Evolutionary conservation across 2,888 invertebrate species (phyloP).

Genomic region (Meganola albula): DNA sequence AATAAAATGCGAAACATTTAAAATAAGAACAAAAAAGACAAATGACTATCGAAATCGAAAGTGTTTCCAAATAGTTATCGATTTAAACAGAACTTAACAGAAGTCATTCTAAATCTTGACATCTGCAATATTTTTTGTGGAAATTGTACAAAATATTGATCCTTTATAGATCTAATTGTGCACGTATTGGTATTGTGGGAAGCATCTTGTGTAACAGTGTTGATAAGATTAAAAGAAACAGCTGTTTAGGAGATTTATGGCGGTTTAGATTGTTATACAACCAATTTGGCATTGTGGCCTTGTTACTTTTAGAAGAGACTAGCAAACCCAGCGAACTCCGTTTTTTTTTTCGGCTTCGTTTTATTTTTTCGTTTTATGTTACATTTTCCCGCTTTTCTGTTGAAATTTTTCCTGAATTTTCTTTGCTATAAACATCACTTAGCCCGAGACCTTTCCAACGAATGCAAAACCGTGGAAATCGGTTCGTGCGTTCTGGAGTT

Average conservation of each 20-base stretch:
- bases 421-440: no score
- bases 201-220: constrained; percentile 16
- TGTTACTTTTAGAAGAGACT: no score
- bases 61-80: constrained; percentile 2
- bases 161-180: constrained; percentile 23
- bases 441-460: no score
- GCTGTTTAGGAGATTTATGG: constrained; percentile 16
- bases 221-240: constrained; percentile 24
- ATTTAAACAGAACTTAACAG: constrained; percentile 4
- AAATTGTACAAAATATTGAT: constrained; percentile 35
- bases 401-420: no score
- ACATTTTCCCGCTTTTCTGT: no score
- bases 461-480: no score
- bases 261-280: neutral
- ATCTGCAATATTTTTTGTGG: constrained; percentile 26
- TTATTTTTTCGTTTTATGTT: no score
- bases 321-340: no score
- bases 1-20: no score
- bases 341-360: no score
- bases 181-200: constrained; percentile 30
- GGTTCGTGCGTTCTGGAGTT: no score
- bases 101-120: constrained; percentile 12
- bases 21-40: neutral
- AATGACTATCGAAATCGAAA: constrained; percentile 18
- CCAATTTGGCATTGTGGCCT: no score